phyloP scores from a whole-genome alignment of 2,888 invertebrate genomes.

The Nipponacmea schrenckii region DNA sequence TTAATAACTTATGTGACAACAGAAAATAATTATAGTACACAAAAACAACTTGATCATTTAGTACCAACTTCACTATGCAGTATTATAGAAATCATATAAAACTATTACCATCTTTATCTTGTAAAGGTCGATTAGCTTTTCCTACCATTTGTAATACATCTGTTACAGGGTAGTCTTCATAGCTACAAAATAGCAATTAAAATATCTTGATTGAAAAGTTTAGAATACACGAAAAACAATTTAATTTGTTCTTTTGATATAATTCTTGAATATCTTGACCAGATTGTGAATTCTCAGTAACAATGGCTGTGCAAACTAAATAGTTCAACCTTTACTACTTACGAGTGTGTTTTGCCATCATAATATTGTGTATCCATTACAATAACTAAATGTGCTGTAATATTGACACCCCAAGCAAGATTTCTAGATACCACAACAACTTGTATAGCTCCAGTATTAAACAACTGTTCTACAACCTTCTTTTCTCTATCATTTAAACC shows the following conservation, averaged over 20 bases:
- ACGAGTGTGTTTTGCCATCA: constrained; percentile 76
- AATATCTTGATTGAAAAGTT: too few species aligned
- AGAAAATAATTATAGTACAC: too few species aligned
- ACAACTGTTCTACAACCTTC: constrained; percentile 90
- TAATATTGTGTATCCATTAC: constrained; percentile 96
- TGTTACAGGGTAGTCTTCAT: constrained; percentile 97
- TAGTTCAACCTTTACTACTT: too few species aligned
- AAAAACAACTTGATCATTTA: too few species aligned
- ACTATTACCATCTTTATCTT: constrained; percentile 85
- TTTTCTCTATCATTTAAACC: constrained; percentile 87
- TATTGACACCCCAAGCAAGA: constrained; percentile 89
- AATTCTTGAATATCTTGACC: too few species aligned
- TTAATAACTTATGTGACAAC: neutral
- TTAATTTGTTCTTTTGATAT: too few species aligned
- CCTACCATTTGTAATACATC: constrained; percentile 99
- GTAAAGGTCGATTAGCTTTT: constrained; percentile 89
- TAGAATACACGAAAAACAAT: too few species aligned
- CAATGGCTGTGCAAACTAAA: too few species aligned
- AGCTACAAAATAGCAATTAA: constrained; percentile 35
- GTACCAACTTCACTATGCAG: too few species aligned
- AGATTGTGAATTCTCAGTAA: too few species aligned
- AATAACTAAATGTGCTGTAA: constrained; percentile 92
- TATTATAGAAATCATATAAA: neutral
- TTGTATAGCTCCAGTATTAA: constrained; percentile 89
- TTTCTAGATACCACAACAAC: constrained; percentile 91